A percentile compares a stretch with the other conserved stretches of the same genome.
Evolutionary conservation across 37 sponge, comb jelly and placozoan species (phyloP).

Genomic region (Hexactinellida sp.): DNA sequence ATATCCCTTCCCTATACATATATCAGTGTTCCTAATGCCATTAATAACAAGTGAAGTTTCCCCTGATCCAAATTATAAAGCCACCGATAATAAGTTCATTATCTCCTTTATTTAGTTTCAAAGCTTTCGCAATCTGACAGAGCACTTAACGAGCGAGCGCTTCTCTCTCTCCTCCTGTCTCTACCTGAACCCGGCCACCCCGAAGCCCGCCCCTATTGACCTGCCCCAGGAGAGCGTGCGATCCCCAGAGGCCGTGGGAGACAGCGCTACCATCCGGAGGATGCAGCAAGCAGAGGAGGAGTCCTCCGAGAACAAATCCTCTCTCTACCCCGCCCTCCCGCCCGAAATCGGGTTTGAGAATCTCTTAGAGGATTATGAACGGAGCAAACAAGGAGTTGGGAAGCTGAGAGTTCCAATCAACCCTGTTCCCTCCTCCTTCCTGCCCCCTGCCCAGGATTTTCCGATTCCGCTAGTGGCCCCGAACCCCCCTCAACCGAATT

Average conservation of each 20-base stretch:
- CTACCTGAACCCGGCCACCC: neutral
- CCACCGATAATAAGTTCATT: too few species aligned
- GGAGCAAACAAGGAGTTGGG: conserved; percentile 6
- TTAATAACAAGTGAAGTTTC: too few species aligned
- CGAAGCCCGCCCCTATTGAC: neutral
- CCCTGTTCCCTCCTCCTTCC: neutral
- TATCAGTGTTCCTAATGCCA: too few species aligned
- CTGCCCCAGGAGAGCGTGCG: neutral
- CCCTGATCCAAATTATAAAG: too few species aligned
- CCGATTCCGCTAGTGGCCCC: neutral
- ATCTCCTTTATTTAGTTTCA: neutral
- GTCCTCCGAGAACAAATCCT: neutral
- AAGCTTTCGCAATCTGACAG: neutral
- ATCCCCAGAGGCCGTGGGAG: neutral
- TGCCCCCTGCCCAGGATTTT: neutral
- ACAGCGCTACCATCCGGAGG: neutral
- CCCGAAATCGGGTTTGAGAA: neutral
- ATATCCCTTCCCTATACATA: too few species aligned
- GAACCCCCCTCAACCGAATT: neutral
- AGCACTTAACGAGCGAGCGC: neutral
- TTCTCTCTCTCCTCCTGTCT: neutral
- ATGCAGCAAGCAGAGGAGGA: neutral
- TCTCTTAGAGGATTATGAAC: conserved; percentile 5
- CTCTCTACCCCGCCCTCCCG: neutral
- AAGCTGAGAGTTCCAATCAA: neutral